These are phyloP conservation scores for Lepisosteus oculatus DNA, from an alignment of 2,113 vertebrate species.

Conservation along the genomic window DNA sequence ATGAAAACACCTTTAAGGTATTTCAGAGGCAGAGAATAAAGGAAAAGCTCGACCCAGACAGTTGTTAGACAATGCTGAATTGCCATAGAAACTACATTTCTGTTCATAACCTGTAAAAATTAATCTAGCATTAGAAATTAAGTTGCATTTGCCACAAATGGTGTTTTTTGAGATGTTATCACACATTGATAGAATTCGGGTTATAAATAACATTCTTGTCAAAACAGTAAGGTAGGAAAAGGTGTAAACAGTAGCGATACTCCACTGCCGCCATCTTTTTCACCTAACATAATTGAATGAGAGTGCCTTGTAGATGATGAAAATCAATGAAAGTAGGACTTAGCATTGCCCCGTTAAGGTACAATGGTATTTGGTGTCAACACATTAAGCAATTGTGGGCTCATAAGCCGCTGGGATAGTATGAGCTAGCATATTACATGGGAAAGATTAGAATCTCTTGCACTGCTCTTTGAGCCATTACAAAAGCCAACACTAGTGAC, in stretches of 20 bases:
- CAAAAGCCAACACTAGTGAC: no score
- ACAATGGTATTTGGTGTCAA: no score
- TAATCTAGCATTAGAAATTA: constrained; percentile 18
- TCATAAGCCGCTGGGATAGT: no score
- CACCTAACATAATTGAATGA: neutral
- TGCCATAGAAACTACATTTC: constrained; percentile 35
- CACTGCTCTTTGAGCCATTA: no score
- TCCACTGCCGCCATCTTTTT: no score
- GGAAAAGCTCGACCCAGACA: neutral
- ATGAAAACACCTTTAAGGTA: neutral
- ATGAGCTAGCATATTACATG: no score
- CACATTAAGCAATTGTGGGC: no score
- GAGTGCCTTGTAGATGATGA: neutral
- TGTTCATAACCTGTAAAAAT: constrained; percentile 15
- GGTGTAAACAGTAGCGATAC: neutral
- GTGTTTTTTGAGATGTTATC: constrained; percentile 8
- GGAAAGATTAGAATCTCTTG: no score
- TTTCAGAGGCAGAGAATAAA: constrained; percentile 6
- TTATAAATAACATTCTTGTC: neutral
- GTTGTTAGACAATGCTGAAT: constrained; percentile 19
- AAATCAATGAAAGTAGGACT: neutral
- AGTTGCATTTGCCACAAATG: constrained; percentile 12
- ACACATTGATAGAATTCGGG: neutral
- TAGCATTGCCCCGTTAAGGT: no score
- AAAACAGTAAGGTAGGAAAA: neutral